phyloP scores from a whole-genome alignment of 2,797 vertebrate genomes.

The Anguilla megastoma region DNA sequence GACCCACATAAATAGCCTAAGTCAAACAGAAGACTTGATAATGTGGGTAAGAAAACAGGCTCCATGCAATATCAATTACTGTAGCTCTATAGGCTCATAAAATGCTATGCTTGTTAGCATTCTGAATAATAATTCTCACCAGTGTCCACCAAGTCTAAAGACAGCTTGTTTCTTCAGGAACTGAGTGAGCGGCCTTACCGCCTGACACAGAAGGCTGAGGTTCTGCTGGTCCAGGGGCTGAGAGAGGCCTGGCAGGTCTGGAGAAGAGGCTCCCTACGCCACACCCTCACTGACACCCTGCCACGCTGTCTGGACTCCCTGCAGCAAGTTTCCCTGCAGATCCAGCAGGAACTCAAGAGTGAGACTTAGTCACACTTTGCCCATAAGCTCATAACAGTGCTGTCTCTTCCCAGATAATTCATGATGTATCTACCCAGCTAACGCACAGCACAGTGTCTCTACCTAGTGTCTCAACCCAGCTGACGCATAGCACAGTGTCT shows the following conservation, averaged over 20 bases:
- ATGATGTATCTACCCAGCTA: neutral
- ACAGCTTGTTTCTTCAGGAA: slow-evolving; percentile 65
- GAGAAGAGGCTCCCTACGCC: slow-evolving; percentile 62
- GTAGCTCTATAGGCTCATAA: neutral
- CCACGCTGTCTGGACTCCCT: slow-evolving; percentile 67
- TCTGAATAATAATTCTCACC: neutral
- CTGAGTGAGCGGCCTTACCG: slow-evolving; percentile 54
- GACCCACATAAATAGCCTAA: neutral
- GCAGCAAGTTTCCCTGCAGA: slow-evolving; percentile 68
- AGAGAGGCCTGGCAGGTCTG: slow-evolving; percentile 55
- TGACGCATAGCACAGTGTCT: too few relatives aligned
- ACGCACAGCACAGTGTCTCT: too few relatives aligned
- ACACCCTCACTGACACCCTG: slow-evolving; percentile 58
- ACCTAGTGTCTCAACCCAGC: too few relatives aligned
- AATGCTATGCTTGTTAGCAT: neutral
- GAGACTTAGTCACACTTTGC: slow-evolving; percentile 58
- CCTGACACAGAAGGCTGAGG: slow-evolving; percentile 57
- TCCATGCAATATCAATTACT: neutral
- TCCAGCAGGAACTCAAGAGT: slow-evolving; percentile 79
- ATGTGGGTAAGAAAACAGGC: neutral
- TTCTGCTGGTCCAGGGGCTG: slow-evolving; percentile 50
- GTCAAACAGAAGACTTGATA: neutral
- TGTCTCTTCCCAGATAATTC: neutral
- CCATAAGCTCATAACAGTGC: neutral
- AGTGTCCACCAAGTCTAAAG: slow-evolving; percentile 61